Percentiles rank a stretch among this genome's conserved stretches.
These are phyloP conservation scores for Leptodactylus fallax DNA, from an alignment of 2,797 vertebrate genomes.

Conservation along the genomic window DNA sequence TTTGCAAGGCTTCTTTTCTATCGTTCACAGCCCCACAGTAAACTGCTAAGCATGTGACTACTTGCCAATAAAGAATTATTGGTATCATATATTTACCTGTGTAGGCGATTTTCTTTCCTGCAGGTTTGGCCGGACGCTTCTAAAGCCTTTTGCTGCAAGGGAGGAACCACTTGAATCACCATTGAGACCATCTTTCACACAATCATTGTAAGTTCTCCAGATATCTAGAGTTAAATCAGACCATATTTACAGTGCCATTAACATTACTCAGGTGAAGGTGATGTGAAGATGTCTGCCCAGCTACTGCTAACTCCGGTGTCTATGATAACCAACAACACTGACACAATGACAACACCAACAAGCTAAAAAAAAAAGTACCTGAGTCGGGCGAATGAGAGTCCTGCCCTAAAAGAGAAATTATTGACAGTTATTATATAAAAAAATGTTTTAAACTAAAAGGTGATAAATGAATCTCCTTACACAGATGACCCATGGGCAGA, in stretches of 20 bases:
- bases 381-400: constrained; percentile 91
- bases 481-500: neutral
- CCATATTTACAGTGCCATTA: constrained; percentile 34
- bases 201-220: constrained; percentile 89
- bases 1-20: no score
- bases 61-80: neutral
- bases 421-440: neutral
- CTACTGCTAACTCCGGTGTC: neutral
- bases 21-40: no score
- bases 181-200: constrained; percentile 85
- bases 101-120: constrained; percentile 92
- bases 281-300: neutral
- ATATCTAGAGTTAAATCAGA: constrained; percentile 80
- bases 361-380: constrained; percentile 78
- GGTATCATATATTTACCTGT: constrained; percentile 81
- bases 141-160: constrained; percentile 95
- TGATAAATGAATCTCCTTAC: neutral
- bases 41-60: no score
- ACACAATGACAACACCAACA: neutral
- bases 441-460: neutral
- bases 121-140: constrained; percentile 93
- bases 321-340: constrained; percentile 18
- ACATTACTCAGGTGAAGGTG: neutral
- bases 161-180: constrained; percentile 89
- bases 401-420: constrained; percentile 81